phyloP scores from a whole-genome alignment of 2,797 vertebrate genomes.

The Lithobates sylvaticus region DNA sequence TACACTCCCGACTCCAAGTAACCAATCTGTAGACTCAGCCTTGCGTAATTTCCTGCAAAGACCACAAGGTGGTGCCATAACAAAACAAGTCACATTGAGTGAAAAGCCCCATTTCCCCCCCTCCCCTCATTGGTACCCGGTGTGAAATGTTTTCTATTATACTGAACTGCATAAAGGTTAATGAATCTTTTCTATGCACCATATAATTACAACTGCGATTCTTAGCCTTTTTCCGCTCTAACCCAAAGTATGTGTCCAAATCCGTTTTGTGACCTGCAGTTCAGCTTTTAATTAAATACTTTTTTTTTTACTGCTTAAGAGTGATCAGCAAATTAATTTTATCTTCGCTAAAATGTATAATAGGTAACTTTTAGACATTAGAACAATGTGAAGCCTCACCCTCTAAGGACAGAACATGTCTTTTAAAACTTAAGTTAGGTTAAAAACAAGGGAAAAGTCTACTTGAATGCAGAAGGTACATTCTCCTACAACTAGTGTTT shows the following conservation, averaged over 20 bases:
- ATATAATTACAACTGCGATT: neutral
- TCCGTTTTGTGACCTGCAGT: neutral
- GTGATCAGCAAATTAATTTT: neutral
- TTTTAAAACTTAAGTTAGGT: no score
- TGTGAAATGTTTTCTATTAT: neutral
- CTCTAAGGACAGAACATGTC: neutral
- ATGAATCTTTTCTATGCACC: neutral
- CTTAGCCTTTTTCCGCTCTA: neutral
- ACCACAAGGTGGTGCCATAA: neutral
- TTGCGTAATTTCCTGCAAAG: constrained; percentile 85
- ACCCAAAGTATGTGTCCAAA: neutral
- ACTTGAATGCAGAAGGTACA: no score
- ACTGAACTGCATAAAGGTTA: neutral
- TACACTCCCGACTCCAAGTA: constrained; percentile 92
- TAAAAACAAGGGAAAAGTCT: no score
- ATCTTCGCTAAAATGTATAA: constrained; percentile 1
- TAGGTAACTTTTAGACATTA: neutral
- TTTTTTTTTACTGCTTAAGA: neutral
- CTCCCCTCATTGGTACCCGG: neutral
- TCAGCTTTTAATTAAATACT: constrained; percentile 1
- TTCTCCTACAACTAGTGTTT: no score
- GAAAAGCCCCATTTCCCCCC: neutral
- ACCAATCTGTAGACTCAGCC: constrained; percentile 86
- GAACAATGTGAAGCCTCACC: neutral
- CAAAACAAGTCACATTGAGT: constrained; percentile 2